Evolutionary conservation across 2,888 invertebrate genomes (phyloP).

Genomic region (Stenolophus ochropezus): DNA sequence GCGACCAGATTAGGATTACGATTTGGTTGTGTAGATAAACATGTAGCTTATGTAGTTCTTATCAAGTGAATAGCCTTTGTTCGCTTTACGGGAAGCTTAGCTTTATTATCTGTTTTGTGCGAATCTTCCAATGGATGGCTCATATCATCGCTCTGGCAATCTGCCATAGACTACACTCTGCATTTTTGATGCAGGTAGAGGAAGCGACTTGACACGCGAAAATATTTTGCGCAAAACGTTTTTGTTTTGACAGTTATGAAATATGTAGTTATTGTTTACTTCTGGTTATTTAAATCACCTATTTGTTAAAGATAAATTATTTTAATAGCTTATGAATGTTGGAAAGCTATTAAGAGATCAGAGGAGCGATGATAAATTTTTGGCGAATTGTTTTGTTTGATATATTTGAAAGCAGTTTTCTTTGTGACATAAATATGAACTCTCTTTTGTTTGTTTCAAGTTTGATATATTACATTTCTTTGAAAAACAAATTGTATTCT

Average conservation of each 20-base stretch:
- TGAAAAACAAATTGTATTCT: too few species aligned
- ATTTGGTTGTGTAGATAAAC: neutral
- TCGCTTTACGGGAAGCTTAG: slow-evolving; percentile 17
- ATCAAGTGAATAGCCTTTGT: slow-evolving; percentile 34
- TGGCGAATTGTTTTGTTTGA: too few species aligned
- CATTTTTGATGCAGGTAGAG: slow-evolving; percentile 17
- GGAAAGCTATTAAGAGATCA: neutral
- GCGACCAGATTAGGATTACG: slow-evolving; percentile 8
- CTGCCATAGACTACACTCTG: slow-evolving; percentile 14
- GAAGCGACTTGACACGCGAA: neutral
- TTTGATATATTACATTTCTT: too few species aligned
- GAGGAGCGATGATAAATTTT: too few species aligned
- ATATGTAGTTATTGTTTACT: neutral
- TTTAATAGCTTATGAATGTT: neutral
- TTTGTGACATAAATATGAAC: too few species aligned
- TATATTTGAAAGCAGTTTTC: too few species aligned
- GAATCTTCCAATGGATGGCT: slow-evolving; percentile 8
- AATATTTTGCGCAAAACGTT: neutral
- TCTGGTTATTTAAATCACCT: neutral
- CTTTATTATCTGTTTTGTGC: slow-evolving; percentile 41
- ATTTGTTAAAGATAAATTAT: neutral
- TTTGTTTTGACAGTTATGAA: neutral
- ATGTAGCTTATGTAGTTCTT: slow-evolving; percentile 32
- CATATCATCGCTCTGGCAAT: slow-evolving; percentile 16
- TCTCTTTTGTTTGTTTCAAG: too few species aligned